Evolutionary conservation across 2,888 invertebrate genomes (phyloP), one percentile per base, ranked within the genome.

Genomic region (Strigamia crassipes): DNA sequence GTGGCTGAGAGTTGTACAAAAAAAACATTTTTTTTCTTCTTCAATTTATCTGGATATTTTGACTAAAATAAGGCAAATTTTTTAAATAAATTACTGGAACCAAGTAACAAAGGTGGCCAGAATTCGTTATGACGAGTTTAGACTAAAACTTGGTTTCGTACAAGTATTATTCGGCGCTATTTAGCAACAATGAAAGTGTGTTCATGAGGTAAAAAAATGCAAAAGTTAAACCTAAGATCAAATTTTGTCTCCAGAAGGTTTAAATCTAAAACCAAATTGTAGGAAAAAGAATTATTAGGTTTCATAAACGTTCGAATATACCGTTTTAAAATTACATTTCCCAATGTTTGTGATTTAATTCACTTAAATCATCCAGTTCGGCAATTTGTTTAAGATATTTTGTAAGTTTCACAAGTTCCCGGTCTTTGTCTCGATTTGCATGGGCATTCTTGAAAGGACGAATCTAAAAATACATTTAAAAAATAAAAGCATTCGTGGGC

Each of bases 371-470:
- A 27, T 93, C 93, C 83, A 94, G 88, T 81, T 90, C 89, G 0
- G 96, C 94, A 84, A 98, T 96, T 84, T 93, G 92, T 84, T 92
- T 92, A 81, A 98, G 89, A 88, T 98, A 91, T 77, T 92, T 92
- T 0, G 94, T 91, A 10, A 98, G 89, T 84, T 93, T 92, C 0
- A 96, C 85, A 15, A 98, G 88, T 87, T 98, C 97, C 81, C 91
- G 90, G 86, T 98, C 98, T 81, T 91, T 93, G 81, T 92, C 91
- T 79, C 97, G 91, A 87, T 96, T 97, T 0, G 94, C 88, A 86
- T 97, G 97, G 0, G 97, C 97, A 86, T 97, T 94, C 6, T 94
- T 91, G 87, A 97, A 98, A 0, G 97, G 94, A 86, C 93, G 91
- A 85, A 98, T 97, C 88, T 89, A 38, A 9, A 81, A 80, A 51